Conservation (phyloP, 2,797 vertebrate species). For the Coracias cyanogaster region DNA sequence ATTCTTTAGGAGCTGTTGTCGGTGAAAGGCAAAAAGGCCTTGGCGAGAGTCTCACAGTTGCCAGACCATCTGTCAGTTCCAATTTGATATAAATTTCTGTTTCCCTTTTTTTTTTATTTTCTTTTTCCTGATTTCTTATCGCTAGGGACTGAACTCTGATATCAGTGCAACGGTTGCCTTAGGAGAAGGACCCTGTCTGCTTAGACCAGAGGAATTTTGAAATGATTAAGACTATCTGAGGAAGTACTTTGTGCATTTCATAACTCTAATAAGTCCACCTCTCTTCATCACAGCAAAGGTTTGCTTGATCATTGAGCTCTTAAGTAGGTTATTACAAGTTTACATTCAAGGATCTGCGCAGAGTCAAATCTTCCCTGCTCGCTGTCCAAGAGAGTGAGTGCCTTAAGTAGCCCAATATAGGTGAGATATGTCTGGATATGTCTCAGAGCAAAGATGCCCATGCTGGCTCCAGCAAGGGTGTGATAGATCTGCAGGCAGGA, state of each 20-base stretch:
- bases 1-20: background rate
- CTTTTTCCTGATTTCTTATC: background rate
- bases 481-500: background rate
- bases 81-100: background rate
- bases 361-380: background rate
- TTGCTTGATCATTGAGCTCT: background rate
- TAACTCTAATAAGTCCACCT: background rate
- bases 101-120: background rate
- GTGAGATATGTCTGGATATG: background rate
- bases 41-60: background rate
- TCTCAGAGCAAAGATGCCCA: background rate
- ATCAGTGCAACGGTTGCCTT: background rate
- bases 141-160: background rate
- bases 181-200: background rate
- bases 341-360: background rate
- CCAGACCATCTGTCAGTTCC: slow-evolving; percentile 12
- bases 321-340: background rate
- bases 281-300: background rate
- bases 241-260: background rate
- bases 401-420: background rate
- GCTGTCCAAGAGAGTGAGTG: background rate
- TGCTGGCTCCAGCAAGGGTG: background rate
- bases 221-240: background rate
- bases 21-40: background rate
- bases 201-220: background rate